Conservation (phyloP, 2,888 invertebrate species). For the Nowickia ferox region DNA sequence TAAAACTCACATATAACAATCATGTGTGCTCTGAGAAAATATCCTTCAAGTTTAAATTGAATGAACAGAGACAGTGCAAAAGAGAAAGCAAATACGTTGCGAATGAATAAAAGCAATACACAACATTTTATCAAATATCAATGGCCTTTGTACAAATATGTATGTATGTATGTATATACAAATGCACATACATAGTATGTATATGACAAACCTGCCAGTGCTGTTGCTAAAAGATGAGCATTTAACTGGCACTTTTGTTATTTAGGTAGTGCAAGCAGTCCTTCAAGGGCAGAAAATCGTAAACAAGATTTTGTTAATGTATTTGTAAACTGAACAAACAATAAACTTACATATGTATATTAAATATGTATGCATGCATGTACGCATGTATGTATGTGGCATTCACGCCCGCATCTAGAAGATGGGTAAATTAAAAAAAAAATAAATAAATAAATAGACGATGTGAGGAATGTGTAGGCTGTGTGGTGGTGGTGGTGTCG, state of each 20-base stretch:
- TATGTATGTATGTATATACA: no score
- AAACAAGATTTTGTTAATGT: slow-evolving; percentile 39
- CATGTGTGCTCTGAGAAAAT: slow-evolving; percentile 65
- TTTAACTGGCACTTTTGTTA: slow-evolving; percentile 69
- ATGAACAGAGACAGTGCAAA: slow-evolving; percentile 58
- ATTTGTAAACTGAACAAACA: slow-evolving; percentile 28
- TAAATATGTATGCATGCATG: not conserved
- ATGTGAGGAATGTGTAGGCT: not conserved
- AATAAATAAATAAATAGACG: not conserved
- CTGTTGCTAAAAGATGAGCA: slow-evolving; percentile 66
- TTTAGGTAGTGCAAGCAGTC: slow-evolving; percentile 55
- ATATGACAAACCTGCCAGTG: slow-evolving; percentile 36
- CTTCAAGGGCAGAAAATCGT: slow-evolving; percentile 62
- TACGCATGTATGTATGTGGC: not conserved
- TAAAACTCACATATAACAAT: slow-evolving; percentile 40
- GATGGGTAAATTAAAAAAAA: not conserved
- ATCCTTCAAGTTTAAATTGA: slow-evolving; percentile 61
- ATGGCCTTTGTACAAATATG: slow-evolving; percentile 46
- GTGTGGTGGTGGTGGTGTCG: slow-evolving; percentile 12
- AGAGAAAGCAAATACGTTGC: slow-evolving; percentile 64
- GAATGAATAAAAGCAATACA: slow-evolving; percentile 59
- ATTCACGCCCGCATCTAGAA: slow-evolving; percentile 58
- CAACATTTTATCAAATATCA: slow-evolving; percentile 65
- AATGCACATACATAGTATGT: no score
- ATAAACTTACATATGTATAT: not conserved